phyloP scores from a whole-genome alignment of 2,888 invertebrate genomes.

The Eucera pruinosa region DNA sequence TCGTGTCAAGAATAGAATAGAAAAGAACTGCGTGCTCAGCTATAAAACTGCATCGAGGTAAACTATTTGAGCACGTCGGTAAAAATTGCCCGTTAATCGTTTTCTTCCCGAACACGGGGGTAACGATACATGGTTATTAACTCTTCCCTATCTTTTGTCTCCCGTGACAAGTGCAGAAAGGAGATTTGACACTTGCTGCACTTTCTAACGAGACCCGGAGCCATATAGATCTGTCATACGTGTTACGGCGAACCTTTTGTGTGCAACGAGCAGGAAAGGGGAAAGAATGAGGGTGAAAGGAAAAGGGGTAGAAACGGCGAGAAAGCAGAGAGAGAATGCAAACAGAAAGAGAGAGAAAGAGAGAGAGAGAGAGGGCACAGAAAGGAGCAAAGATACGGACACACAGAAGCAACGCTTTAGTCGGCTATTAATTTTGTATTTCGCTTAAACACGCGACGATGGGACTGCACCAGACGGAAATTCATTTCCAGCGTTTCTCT shows the following conservation, averaged over 20 bases:
- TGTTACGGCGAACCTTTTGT: slow-evolving; percentile 33
- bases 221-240: slow-evolving; percentile 41
- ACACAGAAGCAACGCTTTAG: slow-evolving; percentile 45
- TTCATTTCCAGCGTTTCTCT: slow-evolving; percentile 66
- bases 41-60: no score
- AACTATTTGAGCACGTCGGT: no score
- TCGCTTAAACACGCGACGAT: slow-evolving; percentile 72
- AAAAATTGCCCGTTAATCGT: neutral
- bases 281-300: slow-evolving; percentile 9
- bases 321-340: slow-evolving; percentile 7
- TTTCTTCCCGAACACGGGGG: neutral
- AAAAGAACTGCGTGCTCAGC: no score
- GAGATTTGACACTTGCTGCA: slow-evolving; percentile 43
- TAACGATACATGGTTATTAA: slow-evolving; percentile 51
- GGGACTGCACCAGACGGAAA: slow-evolving; percentile 69
- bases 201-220: slow-evolving; percentile 39
- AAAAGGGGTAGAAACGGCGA: neutral
- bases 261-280: slow-evolving; percentile 3
- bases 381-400: slow-evolving; percentile 47
- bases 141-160: slow-evolving; percentile 3
- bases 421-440: slow-evolving; percentile 73
- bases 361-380: slow-evolving; percentile 52
- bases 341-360: slow-evolving; percentile 30
- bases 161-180: slow-evolving; percentile 18
- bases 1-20: no score